Conservation (phyloP, 1,140 invertebrate species). For the Cyrtorhinus lividipennis region DNA sequence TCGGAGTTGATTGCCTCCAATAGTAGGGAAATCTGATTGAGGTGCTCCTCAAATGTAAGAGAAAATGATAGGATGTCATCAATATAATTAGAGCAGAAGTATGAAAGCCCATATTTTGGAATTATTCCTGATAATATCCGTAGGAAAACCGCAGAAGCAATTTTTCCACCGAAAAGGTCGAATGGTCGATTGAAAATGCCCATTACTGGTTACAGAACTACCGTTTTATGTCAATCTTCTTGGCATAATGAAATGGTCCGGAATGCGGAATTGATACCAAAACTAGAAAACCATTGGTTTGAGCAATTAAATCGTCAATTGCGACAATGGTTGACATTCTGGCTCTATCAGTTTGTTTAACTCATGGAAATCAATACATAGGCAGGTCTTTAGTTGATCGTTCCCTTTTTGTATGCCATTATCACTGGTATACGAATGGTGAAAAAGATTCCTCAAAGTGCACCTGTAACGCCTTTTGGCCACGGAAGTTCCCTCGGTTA, state of each 20-base stretch:
- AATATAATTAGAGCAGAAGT: conserved; percentile 23
- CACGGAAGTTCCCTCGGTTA: conserved; percentile 28
- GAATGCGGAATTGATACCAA: conserved; percentile 32
- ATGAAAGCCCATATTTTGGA: conserved; percentile 13
- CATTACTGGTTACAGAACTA: conserved; percentile 30
- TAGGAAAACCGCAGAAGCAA: conserved; percentile 34
- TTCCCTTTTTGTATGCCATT: conserved; percentile 25
- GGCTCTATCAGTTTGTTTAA: conserved; percentile 30
- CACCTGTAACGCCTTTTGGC: conserved; percentile 29
- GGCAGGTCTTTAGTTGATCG: conserved; percentile 23
- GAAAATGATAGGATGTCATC: conserved; percentile 25
- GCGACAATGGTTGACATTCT: conserved; percentile 29
- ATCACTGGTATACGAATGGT: conserved; percentile 29
- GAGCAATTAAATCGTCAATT: conserved; percentile 28
- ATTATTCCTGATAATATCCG: conserved; percentile 23
- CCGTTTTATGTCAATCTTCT: conserved; percentile 29
- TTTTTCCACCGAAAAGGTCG: conserved; percentile 29
- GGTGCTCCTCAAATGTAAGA: conserved; percentile 21
- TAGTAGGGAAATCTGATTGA: conserved; percentile 19
- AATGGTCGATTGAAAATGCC: conserved; percentile 29
- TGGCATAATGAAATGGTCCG: conserved; percentile 29
- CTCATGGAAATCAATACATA: conserved; percentile 30
- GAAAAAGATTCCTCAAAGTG: conserved; percentile 28
- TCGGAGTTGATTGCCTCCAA: conserved; percentile 24
- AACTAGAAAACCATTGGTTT: conserved; percentile 28